Evolutionary conservation across 2,888 invertebrate genomes (phyloP), one percentile per base, ranked within the genome.

Genomic region (Catocala fraxini): DNA sequence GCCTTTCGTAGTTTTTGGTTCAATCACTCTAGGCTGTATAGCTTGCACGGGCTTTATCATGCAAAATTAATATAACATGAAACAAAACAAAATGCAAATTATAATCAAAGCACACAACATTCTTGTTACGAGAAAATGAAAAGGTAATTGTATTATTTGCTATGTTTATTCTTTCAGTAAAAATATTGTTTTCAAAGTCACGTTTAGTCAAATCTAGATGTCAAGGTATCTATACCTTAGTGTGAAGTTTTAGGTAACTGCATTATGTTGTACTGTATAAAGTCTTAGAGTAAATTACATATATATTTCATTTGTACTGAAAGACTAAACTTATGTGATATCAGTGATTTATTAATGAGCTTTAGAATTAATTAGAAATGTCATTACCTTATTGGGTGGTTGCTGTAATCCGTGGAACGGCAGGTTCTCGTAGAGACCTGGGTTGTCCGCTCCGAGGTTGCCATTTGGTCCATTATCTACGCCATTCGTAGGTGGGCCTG

Each of bases 351-450:
- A 5, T 51, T 6, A 25, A 41, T 41, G 41, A 51, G 15, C 13
- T 41, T 4, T 48, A 0, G 0, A 46, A 43, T 0, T 34, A 35
- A 61, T 10, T 56, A 15, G 11, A 52, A 55, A 46, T 34, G 1
- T 12, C 5, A 13, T 43, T 96, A 98, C 98, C 97, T 98, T 98
- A 93, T 98, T 97, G 83, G 98, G 98, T 86, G 98, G 97, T 92
- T 97, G 97, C 95, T 98, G 98, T 86, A 98, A 96, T 82, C 98
- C 98, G 91, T 98, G 98, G 96, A 98, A 98, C 87, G 98, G 98
- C 85, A 98, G 96, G 94, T 98, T 98, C 95, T 98, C 98, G 95
- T 98, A 98, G 88, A 97, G 97, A 89, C 97, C 97, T 80, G 97
- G 97, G 90, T 97, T 96, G 90, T 97, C 97, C 93, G 96, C 96